Evolutionary conservation across 2,888 invertebrate genomes (phyloP), one percentile per base, ranked within the genome.

Genomic region (Sycophila texana): DNA sequence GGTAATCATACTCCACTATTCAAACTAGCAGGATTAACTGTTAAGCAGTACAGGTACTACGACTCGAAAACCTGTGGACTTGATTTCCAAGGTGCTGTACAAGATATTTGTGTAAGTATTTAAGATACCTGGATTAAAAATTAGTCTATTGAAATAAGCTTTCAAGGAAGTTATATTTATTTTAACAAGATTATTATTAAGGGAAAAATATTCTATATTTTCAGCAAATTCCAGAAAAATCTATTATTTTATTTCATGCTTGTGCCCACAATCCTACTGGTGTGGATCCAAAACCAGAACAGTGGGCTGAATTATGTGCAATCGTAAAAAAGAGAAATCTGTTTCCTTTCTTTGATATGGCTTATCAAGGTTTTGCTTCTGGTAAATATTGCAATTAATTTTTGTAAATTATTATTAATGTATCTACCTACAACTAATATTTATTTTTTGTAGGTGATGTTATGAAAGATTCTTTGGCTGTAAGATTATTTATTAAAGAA

Each of bases 241-340:
- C 98, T 0, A 94, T 98, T 13, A 95, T 99, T 85, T 91, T 99
- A 78, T 91, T 99, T 57, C 99, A 99, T 90, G 99, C 99, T 0
- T 99, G 99, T 91, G 99, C 99, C 10, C 99, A 99, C 91, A 99
- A 99, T 92, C 99, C 99, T 16, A 99, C 99, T 39, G 98, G 98
- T 18, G 97, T 98, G 3, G 98, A 98, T 91, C 98, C 98, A 2
- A 94, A 92, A 81, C 93, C 93, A 7, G 95, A 96, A 77, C 97
- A 98, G 89, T 99, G 99, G 99, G 92, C 93, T 77, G 95, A 97
- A 91, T 92, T 99, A 1, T 97, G 97, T 0, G 89, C 93, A 84
- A 91, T 97, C 5, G 93, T 98, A 81, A 98, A 97, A 90, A 92
- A 94, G 81, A 94, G 92, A 86, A 95, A 97, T 74, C 90, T 99